phyloP scores from a whole-genome alignment of 2,113 vertebrate species.

The Corythornis vintsioides region DNA sequence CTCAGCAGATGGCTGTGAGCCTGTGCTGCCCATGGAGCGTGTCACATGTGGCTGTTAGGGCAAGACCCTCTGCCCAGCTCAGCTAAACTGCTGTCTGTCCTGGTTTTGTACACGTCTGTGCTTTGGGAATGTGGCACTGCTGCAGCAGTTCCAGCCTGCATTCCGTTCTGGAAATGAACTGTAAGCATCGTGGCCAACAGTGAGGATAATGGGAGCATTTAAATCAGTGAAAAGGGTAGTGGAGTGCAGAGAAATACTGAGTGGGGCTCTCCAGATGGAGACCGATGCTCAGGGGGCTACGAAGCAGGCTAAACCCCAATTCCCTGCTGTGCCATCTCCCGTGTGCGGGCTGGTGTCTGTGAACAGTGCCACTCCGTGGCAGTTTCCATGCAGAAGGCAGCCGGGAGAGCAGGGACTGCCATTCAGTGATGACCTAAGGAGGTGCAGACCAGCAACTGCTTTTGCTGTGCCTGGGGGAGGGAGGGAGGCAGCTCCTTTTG shows the following conservation, averaged over 20 bases:
- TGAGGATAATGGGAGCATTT: not conserved
- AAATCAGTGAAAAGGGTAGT: not conserved
- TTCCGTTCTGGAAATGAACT: not conserved
- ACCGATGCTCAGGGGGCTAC: not conserved
- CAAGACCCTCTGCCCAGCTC: conserved; percentile 36
- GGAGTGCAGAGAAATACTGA: not conserved
- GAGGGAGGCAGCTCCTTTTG: not conserved
- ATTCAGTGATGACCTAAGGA: accelerated
- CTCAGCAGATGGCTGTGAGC: conserved; percentile 3
- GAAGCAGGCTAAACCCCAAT: not conserved
- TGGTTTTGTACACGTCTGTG: not conserved
- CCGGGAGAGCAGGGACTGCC: not conserved
- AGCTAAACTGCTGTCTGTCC: conserved; percentile 19
- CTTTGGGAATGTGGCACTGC: not conserved
- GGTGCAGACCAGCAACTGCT: not conserved
- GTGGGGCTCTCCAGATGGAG: not conserved
- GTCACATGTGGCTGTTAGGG: conserved; percentile 36
- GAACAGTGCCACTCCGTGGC: conserved; percentile 14
- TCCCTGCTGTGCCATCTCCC: not conserved
- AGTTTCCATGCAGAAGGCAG: not conserved
- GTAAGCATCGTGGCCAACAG: not conserved
- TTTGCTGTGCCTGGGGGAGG: not conserved
- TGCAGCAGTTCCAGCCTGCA: not conserved
- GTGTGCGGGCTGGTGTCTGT: not conserved
- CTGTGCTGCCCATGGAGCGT: not conserved